Conservation (phyloP, 2,797 vertebrate genomes). For the Hoplostethus atlanticus region DNA sequence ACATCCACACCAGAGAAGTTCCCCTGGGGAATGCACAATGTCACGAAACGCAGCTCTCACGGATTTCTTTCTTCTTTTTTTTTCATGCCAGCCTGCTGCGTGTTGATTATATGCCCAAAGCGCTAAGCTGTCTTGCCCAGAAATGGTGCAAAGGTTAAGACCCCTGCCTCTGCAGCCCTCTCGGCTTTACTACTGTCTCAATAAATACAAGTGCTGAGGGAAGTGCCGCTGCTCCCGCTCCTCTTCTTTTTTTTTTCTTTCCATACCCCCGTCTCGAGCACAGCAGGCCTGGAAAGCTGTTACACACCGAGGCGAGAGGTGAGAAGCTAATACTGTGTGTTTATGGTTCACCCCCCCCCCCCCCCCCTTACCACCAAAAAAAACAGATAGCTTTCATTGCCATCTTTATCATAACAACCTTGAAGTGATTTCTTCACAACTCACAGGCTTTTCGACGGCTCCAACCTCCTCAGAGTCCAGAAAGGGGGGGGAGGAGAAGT, state of each 20-base stretch:
- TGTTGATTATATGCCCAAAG: conserved; percentile 58
- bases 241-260: conserved; percentile 7
- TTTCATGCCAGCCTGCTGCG: conserved; percentile 46
- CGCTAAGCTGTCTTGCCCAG: conserved; percentile 55
- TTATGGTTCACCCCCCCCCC: conserved; percentile 32
- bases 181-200: conserved; percentile 36
- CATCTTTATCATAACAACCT: conserved; percentile 60
- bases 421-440: conserved; percentile 56
- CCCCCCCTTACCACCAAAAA: background rate
- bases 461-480: conserved; percentile 18
- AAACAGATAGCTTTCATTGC: conserved; percentile 38
- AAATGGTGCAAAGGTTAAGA: conserved; percentile 17
- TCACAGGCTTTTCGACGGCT: conserved; percentile 43
- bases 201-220: conserved; percentile 5
- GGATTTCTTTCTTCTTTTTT: conserved; percentile 12
- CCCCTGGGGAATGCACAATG: conserved; percentile 43
- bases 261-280: conserved; percentile 30
- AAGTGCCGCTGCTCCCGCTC: background rate
- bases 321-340: conserved; percentile 43
- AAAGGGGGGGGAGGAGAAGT: background rate
- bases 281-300: conserved; percentile 20
- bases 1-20: conserved; percentile 27
- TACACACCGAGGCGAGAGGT: conserved; percentile 49
- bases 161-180: conserved; percentile 16
- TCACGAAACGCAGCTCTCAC: conserved; percentile 51